Percentiles rank a stretch among this genome's conserved stretches.
These are phyloP conservation scores for cattle (Bos taurus) DNA, from an alignment of 2,113 vertebrate genomes.

Conservation along the genomic window DNA sequence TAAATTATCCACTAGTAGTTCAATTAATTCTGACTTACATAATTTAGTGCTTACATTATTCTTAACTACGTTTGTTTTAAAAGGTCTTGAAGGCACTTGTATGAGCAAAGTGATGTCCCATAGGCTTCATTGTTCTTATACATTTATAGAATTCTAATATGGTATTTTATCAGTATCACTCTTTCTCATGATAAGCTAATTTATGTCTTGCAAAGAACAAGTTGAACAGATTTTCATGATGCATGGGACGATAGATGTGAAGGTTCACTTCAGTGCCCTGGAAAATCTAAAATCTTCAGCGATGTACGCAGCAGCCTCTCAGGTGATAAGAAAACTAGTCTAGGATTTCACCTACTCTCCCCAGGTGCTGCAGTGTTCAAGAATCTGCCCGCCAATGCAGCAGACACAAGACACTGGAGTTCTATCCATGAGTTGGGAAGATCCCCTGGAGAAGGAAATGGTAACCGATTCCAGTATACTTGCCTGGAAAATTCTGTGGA, in stretches of 20 bases:
- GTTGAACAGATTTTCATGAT: background rate
- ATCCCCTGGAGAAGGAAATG: background rate
- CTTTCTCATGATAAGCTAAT: background rate
- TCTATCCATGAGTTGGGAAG: background rate
- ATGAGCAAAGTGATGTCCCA: background rate
- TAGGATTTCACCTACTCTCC: background rate
- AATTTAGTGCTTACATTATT: conserved; percentile 41
- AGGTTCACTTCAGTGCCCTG: background rate
- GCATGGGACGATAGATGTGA: background rate
- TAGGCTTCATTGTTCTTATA: background rate
- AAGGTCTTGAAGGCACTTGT: conserved; percentile 33
- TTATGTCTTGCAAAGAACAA: background rate
- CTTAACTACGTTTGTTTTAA: conserved; percentile 49
- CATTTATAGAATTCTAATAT: background rate
- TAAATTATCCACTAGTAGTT: conserved; percentile 21
- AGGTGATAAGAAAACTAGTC: background rate
- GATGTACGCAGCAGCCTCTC: background rate
- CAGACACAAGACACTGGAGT: background rate
- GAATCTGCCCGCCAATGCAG: background rate
- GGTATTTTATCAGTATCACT: background rate
- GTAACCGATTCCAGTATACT: background rate
- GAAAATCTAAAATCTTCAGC: background rate
- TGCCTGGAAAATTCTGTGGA: background rate
- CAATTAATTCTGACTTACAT: conserved; percentile 20
- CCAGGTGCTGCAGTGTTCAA: background rate